These are phyloP conservation scores for Nowickia ferox DNA, from an alignment of 2,888 invertebrate genomes.

Conservation along the genomic window DNA sequence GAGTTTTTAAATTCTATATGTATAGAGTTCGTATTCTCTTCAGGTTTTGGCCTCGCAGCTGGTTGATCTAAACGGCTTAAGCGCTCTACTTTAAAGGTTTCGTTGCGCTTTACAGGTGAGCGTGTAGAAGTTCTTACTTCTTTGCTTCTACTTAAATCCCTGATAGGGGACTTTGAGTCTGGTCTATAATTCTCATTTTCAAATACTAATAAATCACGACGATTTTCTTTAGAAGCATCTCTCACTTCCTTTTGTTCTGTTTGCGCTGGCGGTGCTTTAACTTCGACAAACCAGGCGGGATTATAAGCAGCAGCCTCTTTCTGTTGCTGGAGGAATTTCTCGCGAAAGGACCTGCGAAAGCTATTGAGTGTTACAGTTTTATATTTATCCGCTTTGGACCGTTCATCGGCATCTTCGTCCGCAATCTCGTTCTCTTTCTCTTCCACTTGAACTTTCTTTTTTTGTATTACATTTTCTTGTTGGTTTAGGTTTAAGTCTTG, in stretches of 20 bases:
- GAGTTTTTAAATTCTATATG: slow-evolving; percentile 83
- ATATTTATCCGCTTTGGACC: slow-evolving; percentile 79
- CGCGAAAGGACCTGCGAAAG: slow-evolving; percentile 82
- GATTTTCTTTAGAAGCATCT: slow-evolving; percentile 75
- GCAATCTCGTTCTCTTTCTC: neutral
- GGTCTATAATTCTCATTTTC: slow-evolving; percentile 82
- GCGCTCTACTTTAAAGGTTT: slow-evolving; percentile 78
- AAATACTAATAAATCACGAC: slow-evolving; percentile 78
- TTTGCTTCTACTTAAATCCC: slow-evolving; percentile 75
- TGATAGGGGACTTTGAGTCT: slow-evolving; percentile 80
- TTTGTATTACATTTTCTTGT: neutral
- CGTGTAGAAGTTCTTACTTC: slow-evolving; percentile 73
- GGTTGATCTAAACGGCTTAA: slow-evolving; percentile 64
- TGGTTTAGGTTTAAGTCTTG: slow-evolving; percentile 7
- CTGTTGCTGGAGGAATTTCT: slow-evolving; percentile 79
- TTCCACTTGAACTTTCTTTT: neutral
- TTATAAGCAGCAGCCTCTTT: slow-evolving; percentile 80
- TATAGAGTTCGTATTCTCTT: slow-evolving; percentile 75
- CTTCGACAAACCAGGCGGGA: slow-evolving; percentile 83
- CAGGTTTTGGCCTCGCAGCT: neutral
- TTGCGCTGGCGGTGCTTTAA: slow-evolving; percentile 75
- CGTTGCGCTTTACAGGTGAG: slow-evolving; percentile 78
- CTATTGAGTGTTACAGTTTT: slow-evolving; percentile 82
- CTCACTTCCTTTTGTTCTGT: slow-evolving; percentile 1
- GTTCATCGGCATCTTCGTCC: slow-evolving; percentile 66